Base-by-base conservation (phyloP, 2,888 invertebrate species). In the Pherbina coryleti region DNA sequence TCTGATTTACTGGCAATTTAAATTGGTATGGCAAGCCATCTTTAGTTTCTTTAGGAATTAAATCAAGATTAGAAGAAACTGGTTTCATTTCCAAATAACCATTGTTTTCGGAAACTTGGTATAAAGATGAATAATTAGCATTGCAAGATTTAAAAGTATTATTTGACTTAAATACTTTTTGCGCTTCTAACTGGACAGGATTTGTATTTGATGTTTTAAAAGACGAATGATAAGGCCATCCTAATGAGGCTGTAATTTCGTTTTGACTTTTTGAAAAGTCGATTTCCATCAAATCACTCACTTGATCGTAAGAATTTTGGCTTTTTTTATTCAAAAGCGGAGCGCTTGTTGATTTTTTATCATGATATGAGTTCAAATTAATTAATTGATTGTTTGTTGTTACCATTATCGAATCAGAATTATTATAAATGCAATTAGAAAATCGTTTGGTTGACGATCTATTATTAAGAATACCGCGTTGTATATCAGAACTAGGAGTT, bases 231-330 rank as follows among this genome's bases (percentile, higher is more conserved):
- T 34, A 66, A n/a, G 76, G 11, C 5, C 64, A 14, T 3, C 34
- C 22, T 14, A 31, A 53, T 66, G 37, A 31, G 37, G 62, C 49
- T 77, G 70, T 53, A 67, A 17, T 51, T 37, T 74, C 70, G 78
- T 85, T 79, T 71, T 85, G 79, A 78, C 84, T 85, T 80, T 90
- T 91, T 0, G 92, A 92, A 84, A 94, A 95, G 86, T 95, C 94
- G 82, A 96, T 92, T 90, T 95, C 95, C 95, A 96, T 96, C 83
- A 96, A 91, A 90, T 96, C 95, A 82, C 94, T 93, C 92, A 93
- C 93, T 1, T 92, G 91, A 82, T 93, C 93, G 64, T 92, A 92
- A 64, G 92, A 91, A 81, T 92, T 92, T 82, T 91, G 84, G 76
- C 89, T 85, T 81, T 86, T 88, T 79, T 87, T 83, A 79, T 91